Evolutionary conservation across 2,797 vertebrate species (phyloP).

Genomic region (Pogoniulus pusillus): DNA sequence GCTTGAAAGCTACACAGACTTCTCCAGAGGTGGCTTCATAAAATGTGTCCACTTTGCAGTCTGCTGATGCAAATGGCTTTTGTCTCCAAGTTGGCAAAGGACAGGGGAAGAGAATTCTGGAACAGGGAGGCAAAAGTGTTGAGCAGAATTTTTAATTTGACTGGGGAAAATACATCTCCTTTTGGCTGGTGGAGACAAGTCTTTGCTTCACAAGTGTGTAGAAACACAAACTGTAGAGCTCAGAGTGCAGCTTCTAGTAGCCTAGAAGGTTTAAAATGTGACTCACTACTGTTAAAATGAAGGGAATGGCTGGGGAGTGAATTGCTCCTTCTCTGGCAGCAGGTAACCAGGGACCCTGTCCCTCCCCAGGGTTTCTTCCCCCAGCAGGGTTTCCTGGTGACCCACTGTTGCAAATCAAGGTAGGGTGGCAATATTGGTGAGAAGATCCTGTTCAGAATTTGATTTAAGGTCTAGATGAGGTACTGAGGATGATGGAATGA

Average conservation of each 20-base stretch:
- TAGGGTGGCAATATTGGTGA: background rate
- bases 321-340: background rate
- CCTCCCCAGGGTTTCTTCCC: background rate
- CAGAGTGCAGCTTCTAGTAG: background rate
- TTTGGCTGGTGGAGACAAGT: background rate
- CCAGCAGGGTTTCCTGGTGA: background rate
- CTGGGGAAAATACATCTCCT: background rate
- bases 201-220: background rate
- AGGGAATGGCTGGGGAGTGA: background rate
- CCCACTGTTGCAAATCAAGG: background rate
- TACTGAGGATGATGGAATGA: background rate
- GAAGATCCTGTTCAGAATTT: background rate
- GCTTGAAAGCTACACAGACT: background rate
- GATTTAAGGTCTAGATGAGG: background rate
- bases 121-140: background rate
- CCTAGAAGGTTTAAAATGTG: background rate
- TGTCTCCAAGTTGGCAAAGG: background rate
- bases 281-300: background rate
- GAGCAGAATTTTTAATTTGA: background rate
- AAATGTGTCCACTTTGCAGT: background rate
- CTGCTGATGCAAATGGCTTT: constrained; percentile 39
- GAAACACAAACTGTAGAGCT: background rate
- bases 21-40: constrained; percentile 5
- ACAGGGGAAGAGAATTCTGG: background rate
- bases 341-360: background rate